These are phyloP conservation scores for Hirundo rustica DNA, from an alignment of 2,797 vertebrate genomes.

Conservation along the genomic window DNA sequence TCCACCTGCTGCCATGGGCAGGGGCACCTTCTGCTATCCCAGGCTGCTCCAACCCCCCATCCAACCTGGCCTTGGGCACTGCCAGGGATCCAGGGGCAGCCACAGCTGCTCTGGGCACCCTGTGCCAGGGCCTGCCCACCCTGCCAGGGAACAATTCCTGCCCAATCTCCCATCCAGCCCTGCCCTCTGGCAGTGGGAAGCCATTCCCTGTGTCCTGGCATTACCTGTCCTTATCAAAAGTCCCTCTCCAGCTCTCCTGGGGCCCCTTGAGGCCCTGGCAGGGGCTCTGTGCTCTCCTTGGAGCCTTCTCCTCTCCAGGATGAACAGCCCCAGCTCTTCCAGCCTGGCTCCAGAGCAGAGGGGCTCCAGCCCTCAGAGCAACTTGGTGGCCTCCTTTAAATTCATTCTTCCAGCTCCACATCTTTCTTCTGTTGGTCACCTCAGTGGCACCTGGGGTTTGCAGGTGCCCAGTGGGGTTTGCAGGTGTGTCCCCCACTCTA, in stretches of 20 bases:
- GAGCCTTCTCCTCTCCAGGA: not conserved
- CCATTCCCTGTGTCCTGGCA: not conserved
- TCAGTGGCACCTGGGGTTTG: not conserved
- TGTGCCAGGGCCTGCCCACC: not conserved
- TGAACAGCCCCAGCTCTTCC: not conserved
- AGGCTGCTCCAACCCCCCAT: not conserved
- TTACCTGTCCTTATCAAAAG: fast-evolving
- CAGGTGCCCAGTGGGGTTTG: not conserved
- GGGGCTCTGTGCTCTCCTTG: not conserved
- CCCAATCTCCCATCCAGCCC: not conserved
- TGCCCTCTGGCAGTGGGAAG: not conserved
- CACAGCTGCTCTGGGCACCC: not conserved
- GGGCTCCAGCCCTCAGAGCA: not conserved
- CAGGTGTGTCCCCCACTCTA: not conserved
- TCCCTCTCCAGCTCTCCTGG: not conserved
- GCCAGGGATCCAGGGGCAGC: not conserved
- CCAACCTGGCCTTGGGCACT: not conserved
- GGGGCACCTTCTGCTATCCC: not conserved
- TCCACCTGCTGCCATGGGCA: not conserved
- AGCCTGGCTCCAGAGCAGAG: not conserved
- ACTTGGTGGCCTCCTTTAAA: not conserved
- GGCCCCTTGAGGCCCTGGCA: fast-evolving
- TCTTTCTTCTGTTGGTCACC: not conserved
- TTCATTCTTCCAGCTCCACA: not conserved
- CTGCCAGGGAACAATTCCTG: not conserved